Base-by-base conservation (phyloP, 2,113 vertebrate genomes). In the Leucopternis melanops region DNA sequence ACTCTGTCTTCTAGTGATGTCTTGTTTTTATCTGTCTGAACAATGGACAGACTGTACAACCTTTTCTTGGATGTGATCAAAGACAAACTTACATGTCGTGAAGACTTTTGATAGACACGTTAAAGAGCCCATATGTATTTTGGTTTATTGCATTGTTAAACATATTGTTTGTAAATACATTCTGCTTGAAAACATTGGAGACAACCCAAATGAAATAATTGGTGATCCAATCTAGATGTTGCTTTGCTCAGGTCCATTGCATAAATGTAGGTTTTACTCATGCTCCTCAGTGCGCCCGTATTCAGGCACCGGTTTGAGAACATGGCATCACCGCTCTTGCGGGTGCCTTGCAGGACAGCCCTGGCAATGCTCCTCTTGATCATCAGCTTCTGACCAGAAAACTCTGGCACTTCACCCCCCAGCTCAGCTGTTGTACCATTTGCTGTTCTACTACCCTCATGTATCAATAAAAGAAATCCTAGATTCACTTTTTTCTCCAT, bases 201-300 rank as follows among this genome's bases (percentile, higher is more conserved):
- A 58, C 2, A 52, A 77, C 25, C 2, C 5, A 62, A 52, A 55
- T 7, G 6, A 86, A 92, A 40, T 50, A 58, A 45, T 5, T 47
- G 16, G 2, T 15, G 45, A 42, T 58, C 16, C 71, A 54, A 6
- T 42, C 23, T 54, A 69, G 34, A 32, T 70, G 15, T 57, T 91
- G 16, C 17, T 92, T 77, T 78, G 11, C n/a, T 81, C 25, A 73
- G 22, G 10, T 63, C 75, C 8, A 8, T 27, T 65, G n/a, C 45
- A 49, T 70, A 58, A 83, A 61, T 16, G 8, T 25, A 49, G 19
- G 11, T 27, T 85, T 82, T 90, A 7, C 15, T 90, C 9, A 2
- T 32, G 29, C 2, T 40, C 2, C n/a, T 87, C 14, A 34, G 11
- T 9, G 12, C 1, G 1, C 34, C 54, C 5, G 1, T 69, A 13